These are phyloP conservation scores for Colinus virginianus DNA, from an alignment of 2,113 vertebrate genomes.

Conservation along the genomic window DNA sequence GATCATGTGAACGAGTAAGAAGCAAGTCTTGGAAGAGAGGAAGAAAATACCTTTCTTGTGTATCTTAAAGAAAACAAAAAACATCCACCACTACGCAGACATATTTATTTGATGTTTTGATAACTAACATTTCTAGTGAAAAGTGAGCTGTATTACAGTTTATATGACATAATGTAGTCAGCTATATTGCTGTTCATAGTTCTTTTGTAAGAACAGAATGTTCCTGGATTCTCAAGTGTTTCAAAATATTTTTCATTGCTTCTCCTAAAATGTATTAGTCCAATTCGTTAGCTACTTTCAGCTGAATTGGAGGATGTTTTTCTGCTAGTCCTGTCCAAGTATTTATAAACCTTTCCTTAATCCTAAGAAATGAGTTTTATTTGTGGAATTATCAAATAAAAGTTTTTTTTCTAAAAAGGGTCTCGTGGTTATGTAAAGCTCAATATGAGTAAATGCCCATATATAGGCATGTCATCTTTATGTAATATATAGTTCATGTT, in stretches of 20 bases:
- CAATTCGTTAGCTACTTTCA: neutral
- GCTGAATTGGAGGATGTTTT: neutral
- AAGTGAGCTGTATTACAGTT: neutral
- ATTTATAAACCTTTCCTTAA: neutral
- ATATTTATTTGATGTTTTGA: neutral
- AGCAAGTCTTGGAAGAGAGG: neutral
- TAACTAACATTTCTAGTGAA: slow-evolving; percentile 22
- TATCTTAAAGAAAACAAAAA: neutral
- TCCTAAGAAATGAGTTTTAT: neutral
- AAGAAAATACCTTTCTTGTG: neutral
- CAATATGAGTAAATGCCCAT: neutral
- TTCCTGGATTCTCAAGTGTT: neutral
- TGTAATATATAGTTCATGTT: neutral
- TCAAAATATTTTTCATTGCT: neutral
- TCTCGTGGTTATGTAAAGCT: neutral
- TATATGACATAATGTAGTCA: neutral
- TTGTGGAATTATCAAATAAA: neutral
- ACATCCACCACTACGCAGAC: neutral
- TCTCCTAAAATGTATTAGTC: neutral
- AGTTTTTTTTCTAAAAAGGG: neutral
- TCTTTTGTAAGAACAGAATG: neutral
- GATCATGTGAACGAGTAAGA: slow-evolving; percentile 67
- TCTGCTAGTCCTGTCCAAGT: neutral
- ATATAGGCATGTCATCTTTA: neutral
- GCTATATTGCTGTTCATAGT: neutral